These are phyloP conservation scores for Bergia puertoricense DNA, from an alignment of 92 coral and sea anemone species.

Conservation along the genomic window DNA sequence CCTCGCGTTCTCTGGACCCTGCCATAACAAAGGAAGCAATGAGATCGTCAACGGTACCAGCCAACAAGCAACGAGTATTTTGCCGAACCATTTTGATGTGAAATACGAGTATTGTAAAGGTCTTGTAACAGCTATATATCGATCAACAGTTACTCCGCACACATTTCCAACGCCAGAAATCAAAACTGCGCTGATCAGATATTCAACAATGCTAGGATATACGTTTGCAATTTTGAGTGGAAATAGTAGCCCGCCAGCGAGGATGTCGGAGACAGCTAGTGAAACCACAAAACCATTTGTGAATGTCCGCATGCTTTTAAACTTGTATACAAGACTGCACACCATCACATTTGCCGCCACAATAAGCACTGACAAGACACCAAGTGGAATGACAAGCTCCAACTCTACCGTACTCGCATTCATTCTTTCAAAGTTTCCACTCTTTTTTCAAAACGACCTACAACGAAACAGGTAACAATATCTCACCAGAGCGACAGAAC, in stretches of 20 bases:
- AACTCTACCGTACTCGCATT: not conserved
- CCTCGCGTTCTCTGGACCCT: constrained; percentile 1
- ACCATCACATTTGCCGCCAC: constrained; percentile 38
- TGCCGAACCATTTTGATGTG: constrained; percentile 25
- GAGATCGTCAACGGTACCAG: constrained; percentile 8
- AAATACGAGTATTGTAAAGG: constrained; percentile 28
- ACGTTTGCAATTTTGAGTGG: constrained; percentile 31
- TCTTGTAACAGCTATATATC: constrained; percentile 36
- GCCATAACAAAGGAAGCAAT: constrained; percentile 23
- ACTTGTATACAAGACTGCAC: constrained; percentile 18
- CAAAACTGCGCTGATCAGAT: constrained; percentile 13
- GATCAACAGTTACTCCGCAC: constrained; percentile 36
- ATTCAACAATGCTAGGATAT: not conserved
- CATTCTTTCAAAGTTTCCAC: not conserved
- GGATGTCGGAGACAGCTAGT: constrained; percentile 30
- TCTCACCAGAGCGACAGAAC: not conserved
- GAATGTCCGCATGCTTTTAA: constrained; percentile 28
- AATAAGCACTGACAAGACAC: constrained; percentile 17
- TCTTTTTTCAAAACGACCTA: not conserved
- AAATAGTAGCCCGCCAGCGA: constrained; percentile 18
- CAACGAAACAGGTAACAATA: not conserved
- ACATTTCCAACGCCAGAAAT: constrained; percentile 35
- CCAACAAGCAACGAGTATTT: constrained; percentile 32
- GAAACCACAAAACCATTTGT: constrained; percentile 38
- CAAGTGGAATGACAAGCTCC: constrained; percentile 2